phyloP scores from a whole-genome alignment of 1,140 invertebrate genomes.

The Zaprionus camerounensis region DNA sequence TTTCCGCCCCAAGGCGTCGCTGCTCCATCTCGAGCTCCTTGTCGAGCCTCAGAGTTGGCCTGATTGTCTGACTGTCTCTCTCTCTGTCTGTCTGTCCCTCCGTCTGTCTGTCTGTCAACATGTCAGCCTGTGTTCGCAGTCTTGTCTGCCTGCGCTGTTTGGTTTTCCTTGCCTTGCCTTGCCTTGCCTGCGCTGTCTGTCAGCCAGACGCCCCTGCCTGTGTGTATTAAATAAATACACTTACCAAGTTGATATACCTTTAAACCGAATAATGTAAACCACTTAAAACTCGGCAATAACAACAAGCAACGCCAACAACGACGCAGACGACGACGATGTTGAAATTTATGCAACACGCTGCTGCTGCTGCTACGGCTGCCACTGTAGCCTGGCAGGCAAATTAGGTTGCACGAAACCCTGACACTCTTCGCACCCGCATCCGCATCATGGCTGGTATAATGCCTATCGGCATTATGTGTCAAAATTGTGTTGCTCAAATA shows the following conservation, averaged over 20 bases:
- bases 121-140: slow-evolving; percentile 4
- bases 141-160: slow-evolving; percentile 15
- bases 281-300: slow-evolving; percentile 80
- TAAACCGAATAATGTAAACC: slow-evolving; percentile 82
- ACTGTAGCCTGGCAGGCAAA: slow-evolving; percentile 44
- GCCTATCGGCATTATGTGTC: slow-evolving; percentile 68
- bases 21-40: slow-evolving; percentile 14
- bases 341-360: slow-evolving; percentile 63
- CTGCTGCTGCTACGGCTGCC: not conserved
- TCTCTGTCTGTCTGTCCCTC: slow-evolving; percentile 12
- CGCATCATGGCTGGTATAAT: slow-evolving; percentile 33
- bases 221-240: slow-evolving; percentile 81
- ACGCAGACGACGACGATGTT: not conserved
- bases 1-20: slow-evolving; percentile 74
- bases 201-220: slow-evolving; percentile 25
- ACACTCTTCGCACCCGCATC: no score
- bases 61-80: slow-evolving; percentile 11
- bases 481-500: slow-evolving; percentile 81
- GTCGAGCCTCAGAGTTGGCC: slow-evolving; percentile 24
- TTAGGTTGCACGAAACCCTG: slow-evolving; percentile 62
- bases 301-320: slow-evolving; percentile 46
- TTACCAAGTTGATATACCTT: slow-evolving; percentile 81
- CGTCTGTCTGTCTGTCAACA: slow-evolving; percentile 21
- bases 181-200: slow-evolving; percentile 25
- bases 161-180: slow-evolving; percentile 6